Evolutionary conservation across 1,140 invertebrate genomes (phyloP), one percentile per base, ranked within the genome.

Genomic region (Zaprionus camerounensis): DNA sequence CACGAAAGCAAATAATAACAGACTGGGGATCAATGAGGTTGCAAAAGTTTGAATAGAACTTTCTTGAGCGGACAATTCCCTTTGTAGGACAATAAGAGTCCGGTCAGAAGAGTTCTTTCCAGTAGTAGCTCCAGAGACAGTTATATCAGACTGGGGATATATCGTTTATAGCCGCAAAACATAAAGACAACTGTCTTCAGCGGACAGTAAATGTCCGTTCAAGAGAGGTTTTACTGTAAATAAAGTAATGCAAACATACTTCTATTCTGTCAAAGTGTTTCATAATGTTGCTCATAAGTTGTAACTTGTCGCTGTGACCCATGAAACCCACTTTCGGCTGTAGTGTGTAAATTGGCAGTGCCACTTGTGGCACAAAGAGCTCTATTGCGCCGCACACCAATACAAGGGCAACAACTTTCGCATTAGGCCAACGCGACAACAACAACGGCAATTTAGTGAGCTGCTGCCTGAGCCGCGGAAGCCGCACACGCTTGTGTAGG

Each of bases 361-460:
- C 81, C 70, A 85, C 78, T 90, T 88, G 84, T 84, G 78, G 85
- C 84, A 84, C 71, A 66, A 81, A 73, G 78, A 46, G 15, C 38
- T 2, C 5, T 41, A 5, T n/a, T 9, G 36, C 3, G 87, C 64
- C 64, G 61, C 58, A 78, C 85, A 90, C 85, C 70, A 88, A 88
- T 70, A 91, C 87, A 91, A 91, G 87, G 87, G 87, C 87, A 91
- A 91, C 87, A 91, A 91, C 87, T 91, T 91, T 91, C 88, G 87
- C 81, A 87, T 91, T 87, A 87, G 83, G 80, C 83, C 83, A 87
- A 73, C 44, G 53, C 71, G 51, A 38, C 70, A 73, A 61, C 71
- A 75, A 53, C 70, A 68, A 61, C 73, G 76, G 63, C 68, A 85
- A 74, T 82, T 76, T 76, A 65, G 68, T 61, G 51, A 65, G 72